Conservation (phyloP, 2,797 vertebrate species). For the Ciconia nigra region DNA sequence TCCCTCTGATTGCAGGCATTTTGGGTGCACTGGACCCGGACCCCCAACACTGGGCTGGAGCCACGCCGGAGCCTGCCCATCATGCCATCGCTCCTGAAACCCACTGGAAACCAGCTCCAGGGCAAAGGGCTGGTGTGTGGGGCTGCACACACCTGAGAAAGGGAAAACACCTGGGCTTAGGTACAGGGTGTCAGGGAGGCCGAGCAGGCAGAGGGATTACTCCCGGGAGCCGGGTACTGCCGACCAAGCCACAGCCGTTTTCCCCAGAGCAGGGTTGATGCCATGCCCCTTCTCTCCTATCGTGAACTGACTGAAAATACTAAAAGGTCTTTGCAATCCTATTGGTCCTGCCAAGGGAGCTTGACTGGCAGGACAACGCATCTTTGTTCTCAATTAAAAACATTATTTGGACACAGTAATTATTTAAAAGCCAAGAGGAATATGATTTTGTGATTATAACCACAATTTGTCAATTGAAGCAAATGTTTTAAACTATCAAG, state of each 20-base stretch:
- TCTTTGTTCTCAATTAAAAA: conserved; percentile 38
- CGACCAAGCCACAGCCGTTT: rapidly evolving
- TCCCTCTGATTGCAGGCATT: neutral
- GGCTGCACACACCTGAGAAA: neutral
- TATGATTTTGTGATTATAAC: neutral
- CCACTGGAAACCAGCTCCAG: neutral
- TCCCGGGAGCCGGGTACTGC: neutral
- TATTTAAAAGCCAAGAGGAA: conserved; percentile 2
- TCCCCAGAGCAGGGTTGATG: neutral
- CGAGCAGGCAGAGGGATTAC: neutral
- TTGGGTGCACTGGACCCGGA: neutral
- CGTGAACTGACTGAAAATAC: neutral
- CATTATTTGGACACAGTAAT: neutral
- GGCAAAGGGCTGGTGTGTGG: neutral
- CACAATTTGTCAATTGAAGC: neutral
- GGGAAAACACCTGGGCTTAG: neutral
- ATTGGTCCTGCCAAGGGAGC: neutral
- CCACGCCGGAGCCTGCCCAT: rapidly evolving
- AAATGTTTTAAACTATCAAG: neutral
- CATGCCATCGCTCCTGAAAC: rapidly evolving
- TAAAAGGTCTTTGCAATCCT: neutral
- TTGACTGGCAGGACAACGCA: neutral
- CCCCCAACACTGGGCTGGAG: rapidly evolving
- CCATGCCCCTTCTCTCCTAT: neutral
- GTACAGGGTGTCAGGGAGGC: neutral